These are phyloP conservation scores for Bombus balteatus DNA, from an alignment of 1,140 invertebrate genomes.

Conservation along the genomic window DNA sequence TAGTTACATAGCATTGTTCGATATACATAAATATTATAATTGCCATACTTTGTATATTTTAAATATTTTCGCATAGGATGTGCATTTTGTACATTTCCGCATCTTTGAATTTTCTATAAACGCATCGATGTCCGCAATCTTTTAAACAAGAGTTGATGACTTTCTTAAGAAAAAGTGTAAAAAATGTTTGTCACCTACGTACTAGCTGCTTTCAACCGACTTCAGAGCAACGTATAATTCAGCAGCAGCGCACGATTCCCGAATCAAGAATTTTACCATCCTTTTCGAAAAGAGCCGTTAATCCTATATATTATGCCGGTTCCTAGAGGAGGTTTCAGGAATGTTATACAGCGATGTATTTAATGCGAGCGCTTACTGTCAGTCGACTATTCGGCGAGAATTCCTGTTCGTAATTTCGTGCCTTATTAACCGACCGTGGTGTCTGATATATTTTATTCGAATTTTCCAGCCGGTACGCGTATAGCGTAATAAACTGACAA, in stretches of 20 bases:
- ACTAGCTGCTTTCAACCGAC: no score
- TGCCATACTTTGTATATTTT: no score
- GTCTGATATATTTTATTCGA: constrained; percentile 53
- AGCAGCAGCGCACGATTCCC: not conserved
- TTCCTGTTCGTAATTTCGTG: constrained; percentile 65
- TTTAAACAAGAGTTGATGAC: no score
- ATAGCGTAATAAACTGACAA: constrained; percentile 30
- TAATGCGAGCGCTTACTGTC: constrained; percentile 58
- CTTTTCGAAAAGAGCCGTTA: constrained; percentile 16
- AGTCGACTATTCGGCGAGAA: constrained; percentile 53
- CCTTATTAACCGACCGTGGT: constrained; percentile 58
- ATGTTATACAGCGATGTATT: constrained; percentile 62
- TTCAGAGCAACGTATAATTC: not conserved
- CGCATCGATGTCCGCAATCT: no score
- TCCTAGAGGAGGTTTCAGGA: not conserved
- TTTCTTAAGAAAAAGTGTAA: no score
- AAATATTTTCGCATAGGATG: no score
- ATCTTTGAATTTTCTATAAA: no score
- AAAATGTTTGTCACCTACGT: no score
- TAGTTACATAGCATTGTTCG: no score
- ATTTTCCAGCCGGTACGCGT: constrained; percentile 24
- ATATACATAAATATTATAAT: no score
- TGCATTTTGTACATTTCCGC: no score
- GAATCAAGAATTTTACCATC: not conserved
- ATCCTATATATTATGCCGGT: constrained; percentile 1